Conservation (phyloP, 1,140 invertebrate genomes). For the Melanaphis sacchari region DNA sequence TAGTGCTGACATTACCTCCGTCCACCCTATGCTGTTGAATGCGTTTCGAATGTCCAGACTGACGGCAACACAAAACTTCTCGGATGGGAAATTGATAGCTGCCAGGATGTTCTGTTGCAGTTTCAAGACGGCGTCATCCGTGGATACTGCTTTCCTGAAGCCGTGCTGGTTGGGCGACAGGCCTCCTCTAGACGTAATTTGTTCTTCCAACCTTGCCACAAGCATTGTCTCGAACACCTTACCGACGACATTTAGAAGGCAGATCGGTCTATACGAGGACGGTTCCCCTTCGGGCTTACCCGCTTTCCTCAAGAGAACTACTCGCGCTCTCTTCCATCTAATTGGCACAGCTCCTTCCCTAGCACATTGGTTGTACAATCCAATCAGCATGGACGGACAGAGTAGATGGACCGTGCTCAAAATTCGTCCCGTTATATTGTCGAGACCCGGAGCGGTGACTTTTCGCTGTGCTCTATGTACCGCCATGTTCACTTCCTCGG, state of each 20-base stretch:
- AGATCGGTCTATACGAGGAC: neutral
- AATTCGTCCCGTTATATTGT: neutral
- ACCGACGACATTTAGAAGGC: too few relatives aligned
- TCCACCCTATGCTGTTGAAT: conserved; percentile 5
- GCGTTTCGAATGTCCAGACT: conserved; percentile 10
- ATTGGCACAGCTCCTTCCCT: neutral
- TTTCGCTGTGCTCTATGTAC: neutral
- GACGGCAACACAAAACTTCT: too few relatives aligned
- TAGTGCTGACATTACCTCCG: neutral
- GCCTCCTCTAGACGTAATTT: neutral
- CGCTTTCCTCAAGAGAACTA: neutral
- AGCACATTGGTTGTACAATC: neutral
- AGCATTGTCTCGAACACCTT: neutral
- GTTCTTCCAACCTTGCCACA: neutral
- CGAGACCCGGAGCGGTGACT: neutral
- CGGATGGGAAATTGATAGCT: neutral
- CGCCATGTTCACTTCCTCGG: neutral
- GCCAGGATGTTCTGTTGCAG: neutral
- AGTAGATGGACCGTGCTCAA: neutral
- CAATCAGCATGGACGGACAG: neutral
- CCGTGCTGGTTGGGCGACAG: neutral
- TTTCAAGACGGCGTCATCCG: neutral
- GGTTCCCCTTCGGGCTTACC: neutral
- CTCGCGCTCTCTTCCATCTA: neutral
- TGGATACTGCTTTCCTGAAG: neutral